Evolutionary conservation across 2,797 vertebrate genomes (phyloP).

Genomic region (Centroberyx gerrardi): DNA sequence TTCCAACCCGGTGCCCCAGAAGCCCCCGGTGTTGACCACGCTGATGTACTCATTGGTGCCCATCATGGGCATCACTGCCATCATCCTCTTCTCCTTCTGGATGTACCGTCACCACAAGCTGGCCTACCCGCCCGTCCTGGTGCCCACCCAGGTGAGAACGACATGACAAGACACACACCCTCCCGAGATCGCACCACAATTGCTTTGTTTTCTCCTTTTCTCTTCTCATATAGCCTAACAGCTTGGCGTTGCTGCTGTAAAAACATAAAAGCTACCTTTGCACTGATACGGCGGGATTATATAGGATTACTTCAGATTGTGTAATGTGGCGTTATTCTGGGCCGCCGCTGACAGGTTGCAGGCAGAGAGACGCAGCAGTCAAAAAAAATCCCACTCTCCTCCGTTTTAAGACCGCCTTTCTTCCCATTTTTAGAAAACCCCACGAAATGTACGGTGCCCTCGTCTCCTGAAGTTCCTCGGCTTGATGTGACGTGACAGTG

Average conservation of each 20-base stretch:
- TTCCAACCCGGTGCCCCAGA: conserved; percentile 88
- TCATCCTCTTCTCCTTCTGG: conserved; percentile 93
- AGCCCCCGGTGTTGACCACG: conserved; percentile 90
- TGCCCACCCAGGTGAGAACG: conserved; percentile 81
- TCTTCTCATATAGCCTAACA: neutral
- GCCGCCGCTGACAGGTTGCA: neutral
- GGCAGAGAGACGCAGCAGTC: neutral
- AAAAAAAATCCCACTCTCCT: neutral
- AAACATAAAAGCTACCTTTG: neutral
- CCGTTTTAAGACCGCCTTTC: neutral
- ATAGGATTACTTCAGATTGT: neutral
- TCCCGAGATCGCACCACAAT: neutral
- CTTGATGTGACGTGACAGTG: conserved; percentile 34
- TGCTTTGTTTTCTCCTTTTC: neutral
- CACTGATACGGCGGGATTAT: neutral
- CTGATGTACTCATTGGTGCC: conserved; percentile 94
- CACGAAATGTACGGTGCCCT: neutral
- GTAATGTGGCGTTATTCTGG: neutral
- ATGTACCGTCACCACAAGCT: conserved; percentile 96
- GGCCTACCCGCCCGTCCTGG: conserved; percentile 94
- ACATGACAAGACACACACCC: neutral
- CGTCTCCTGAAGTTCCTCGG: conserved; percentile 2
- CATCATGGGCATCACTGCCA: conserved; percentile 91
- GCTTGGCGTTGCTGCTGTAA: neutral
- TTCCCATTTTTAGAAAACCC: neutral